phyloP scores from a whole-genome alignment of 2,888 invertebrate genomes.

The Acleris literana region DNA sequence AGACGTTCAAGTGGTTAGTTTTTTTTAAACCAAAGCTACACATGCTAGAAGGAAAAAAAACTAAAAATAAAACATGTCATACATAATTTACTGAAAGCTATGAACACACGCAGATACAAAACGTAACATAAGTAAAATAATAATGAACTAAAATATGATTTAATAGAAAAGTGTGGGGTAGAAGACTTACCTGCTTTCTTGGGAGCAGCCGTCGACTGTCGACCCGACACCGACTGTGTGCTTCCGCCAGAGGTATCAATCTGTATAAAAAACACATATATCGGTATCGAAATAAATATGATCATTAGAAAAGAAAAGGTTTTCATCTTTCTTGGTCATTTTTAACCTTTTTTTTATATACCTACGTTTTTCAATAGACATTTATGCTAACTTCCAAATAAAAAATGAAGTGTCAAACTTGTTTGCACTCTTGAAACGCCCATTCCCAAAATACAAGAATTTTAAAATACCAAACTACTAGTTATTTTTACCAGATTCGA shows the following conservation, averaged over 20 bases:
- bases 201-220: slow-evolving; percentile 41
- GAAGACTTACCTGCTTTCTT: slow-evolving; percentile 49
- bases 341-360: too few species aligned
- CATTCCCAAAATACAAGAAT: too few species aligned
- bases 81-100: slow-evolving; percentile 59
- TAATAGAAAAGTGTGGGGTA: slow-evolving; percentile 38
- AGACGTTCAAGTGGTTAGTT: too few species aligned
- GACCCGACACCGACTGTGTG: slow-evolving; percentile 59
- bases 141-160: slow-evolving; percentile 42
- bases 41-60: slow-evolving; percentile 31
- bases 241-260: slow-evolving; percentile 57
- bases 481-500: too few species aligned
- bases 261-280: slow-evolving; percentile 44
- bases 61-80: slow-evolving; percentile 34
- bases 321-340: too few species aligned
- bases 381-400: too few species aligned
- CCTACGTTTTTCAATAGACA: too few species aligned
- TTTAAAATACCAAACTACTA: too few species aligned
- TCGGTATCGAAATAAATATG: too few species aligned
- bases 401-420: too few species aligned
- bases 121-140: slow-evolving; percentile 27
- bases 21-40: not conserved
- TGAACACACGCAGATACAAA: slow-evolving; percentile 68
- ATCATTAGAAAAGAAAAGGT: too few species aligned
- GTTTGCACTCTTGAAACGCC: too few species aligned